phyloP scores from a whole-genome alignment of 2,888 invertebrate species.

The Orchesella flavescens region DNA sequence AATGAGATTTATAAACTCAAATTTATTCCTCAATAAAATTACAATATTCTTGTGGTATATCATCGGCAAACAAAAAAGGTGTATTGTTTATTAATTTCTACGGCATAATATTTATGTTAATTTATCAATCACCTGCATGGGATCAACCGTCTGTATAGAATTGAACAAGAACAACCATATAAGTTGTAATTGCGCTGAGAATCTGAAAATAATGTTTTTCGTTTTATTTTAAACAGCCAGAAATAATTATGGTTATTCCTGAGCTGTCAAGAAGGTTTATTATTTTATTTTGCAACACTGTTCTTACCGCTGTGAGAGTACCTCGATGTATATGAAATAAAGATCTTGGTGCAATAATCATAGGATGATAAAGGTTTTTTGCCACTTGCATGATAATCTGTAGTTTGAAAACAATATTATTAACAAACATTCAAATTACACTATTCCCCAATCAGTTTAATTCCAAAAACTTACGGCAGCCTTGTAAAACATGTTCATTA shows the following conservation, averaged over 20 bases:
- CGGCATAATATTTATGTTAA: neutral
- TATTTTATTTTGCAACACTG: neutral
- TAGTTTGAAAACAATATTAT: too few relatives aligned
- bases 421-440: too few relatives aligned
- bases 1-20: too few relatives aligned
- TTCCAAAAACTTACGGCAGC: too few relatives aligned
- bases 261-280: too few relatives aligned
- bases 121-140: too few relatives aligned
- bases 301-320: neutral
- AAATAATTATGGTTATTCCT: too few relatives aligned
- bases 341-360: neutral
- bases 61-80: neutral
- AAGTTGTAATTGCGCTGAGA: slow-evolving; percentile 4
- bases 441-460: too few relatives aligned
- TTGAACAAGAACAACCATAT: slow-evolving; percentile 11
- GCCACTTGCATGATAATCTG: slow-evolving; percentile 9
- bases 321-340: neutral
- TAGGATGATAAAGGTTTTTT: neutral
- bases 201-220: neutral
- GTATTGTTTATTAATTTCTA: neutral
- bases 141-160: neutral
- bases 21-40: too few relatives aligned
- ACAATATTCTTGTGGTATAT: too few relatives aligned
- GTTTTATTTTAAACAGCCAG: too few relatives aligned
- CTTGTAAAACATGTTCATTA: too few relatives aligned